Conservation (phyloP, 2,797 vertebrate genomes). For the Pantherophis vulpinus region DNA sequence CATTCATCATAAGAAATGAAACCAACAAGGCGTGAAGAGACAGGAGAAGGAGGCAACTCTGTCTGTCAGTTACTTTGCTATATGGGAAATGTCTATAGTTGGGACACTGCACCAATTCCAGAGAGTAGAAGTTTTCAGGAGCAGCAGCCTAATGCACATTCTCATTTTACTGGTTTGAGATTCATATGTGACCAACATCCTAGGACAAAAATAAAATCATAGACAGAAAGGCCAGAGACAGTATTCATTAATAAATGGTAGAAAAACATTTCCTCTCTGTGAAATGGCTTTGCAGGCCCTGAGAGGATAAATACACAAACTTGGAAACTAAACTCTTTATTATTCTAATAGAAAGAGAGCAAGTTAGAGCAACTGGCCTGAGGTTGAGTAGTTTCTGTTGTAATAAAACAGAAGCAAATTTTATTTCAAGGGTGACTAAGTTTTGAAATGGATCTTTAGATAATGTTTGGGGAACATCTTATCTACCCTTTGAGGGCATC, state of each 20-base stretch:
- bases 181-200: background rate
- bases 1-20: conserved; percentile 58
- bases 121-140: background rate
- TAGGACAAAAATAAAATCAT: background rate
- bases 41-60: conserved; percentile 27
- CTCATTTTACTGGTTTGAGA: background rate
- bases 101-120: background rate
- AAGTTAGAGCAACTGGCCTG: background rate
- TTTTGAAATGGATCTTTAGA: background rate
- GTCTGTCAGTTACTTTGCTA: conserved; percentile 1
- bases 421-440: background rate
- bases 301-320: background rate
- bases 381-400: background rate
- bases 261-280: background rate
- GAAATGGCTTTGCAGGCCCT: background rate
- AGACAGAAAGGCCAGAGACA: too few species aligned
- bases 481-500: background rate
- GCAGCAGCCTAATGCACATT: background rate
- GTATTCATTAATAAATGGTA: background rate
- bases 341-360: background rate
- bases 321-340: background rate
- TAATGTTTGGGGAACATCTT: background rate
- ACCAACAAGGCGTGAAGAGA: conserved; percentile 64
- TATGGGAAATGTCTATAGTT: conserved; percentile 19
- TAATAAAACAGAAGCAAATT: background rate